Percentiles rank a stretch among this genome's conserved stretches.
Evolutionary conservation across 2,797 vertebrate species (phyloP).

Genomic region (Australoheros facetus): DNA sequence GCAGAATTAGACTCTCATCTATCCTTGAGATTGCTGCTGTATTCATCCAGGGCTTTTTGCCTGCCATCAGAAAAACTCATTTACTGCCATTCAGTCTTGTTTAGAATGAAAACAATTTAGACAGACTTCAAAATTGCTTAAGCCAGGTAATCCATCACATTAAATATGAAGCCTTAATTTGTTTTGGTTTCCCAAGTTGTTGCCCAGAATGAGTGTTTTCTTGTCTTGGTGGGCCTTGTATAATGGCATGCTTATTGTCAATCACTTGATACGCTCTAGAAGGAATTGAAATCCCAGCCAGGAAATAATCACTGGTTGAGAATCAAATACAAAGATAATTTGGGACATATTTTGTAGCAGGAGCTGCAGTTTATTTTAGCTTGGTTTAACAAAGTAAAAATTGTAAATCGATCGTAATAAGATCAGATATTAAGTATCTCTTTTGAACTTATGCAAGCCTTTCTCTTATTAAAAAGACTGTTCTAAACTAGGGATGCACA

Average conservation of each 20-base stretch:
- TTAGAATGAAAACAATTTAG: slow-evolving; percentile 60
- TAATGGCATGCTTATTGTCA: slow-evolving; percentile 33
- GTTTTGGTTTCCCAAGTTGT: slow-evolving; percentile 69
- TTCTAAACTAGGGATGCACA: background rate
- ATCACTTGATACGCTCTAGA: slow-evolving; percentile 26
- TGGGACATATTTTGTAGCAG: background rate
- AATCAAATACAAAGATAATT: slow-evolving; percentile 13
- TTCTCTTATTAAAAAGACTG: too few species aligned
- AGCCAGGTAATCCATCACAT: slow-evolving; percentile 56
- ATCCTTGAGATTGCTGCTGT: slow-evolving; percentile 1
- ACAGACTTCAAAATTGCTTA: slow-evolving; percentile 49
- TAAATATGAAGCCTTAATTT: slow-evolving; percentile 77
- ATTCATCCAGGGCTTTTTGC: slow-evolving; percentile 21
- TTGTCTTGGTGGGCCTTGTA: slow-evolving; percentile 33
- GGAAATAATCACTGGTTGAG: slow-evolving; percentile 15
- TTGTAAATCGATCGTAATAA: background rate
- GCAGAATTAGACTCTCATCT: slow-evolving; percentile 10
- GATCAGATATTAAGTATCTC: background rate
- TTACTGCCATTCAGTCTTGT: slow-evolving; percentile 53
- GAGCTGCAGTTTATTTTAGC: background rate
- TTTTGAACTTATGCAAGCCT: too few species aligned
- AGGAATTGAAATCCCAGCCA: slow-evolving; percentile 12
- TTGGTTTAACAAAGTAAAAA: background rate
- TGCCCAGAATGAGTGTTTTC: slow-evolving; percentile 40
- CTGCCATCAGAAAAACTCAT: slow-evolving; percentile 50